Percentiles rank a stretch among this genome's conserved stretches.
These are phyloP conservation scores for Miniopterus natalensis DNA, from an alignment of 2,113 vertebrate genomes.

Conservation along the genomic window DNA sequence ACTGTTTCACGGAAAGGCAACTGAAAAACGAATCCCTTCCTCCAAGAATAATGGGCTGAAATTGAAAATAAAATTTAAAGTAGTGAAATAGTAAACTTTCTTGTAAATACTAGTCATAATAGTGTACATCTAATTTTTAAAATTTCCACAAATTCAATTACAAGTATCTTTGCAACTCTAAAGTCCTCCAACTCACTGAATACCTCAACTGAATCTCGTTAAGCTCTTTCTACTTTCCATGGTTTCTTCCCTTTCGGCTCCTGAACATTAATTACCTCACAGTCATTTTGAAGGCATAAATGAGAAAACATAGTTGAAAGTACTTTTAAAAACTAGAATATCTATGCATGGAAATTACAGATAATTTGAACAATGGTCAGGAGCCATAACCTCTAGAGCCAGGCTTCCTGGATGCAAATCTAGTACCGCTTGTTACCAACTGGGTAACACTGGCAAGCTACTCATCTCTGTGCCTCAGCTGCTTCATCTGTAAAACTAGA, in stretches of 20 bases:
- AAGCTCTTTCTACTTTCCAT: neutral
- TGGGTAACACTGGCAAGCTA: neutral
- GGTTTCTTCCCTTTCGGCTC: neutral
- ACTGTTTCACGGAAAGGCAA: neutral
- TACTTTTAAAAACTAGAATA: slow-evolving; percentile 19
- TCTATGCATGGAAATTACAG: neutral
- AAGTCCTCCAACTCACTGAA: neutral
- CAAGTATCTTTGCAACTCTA: neutral
- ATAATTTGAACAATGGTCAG: neutral
- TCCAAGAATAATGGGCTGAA: neutral
- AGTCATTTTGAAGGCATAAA: neutral
- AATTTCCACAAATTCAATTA: neutral
- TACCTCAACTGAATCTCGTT: neutral
- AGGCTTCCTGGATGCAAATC: neutral
- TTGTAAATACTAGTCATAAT: neutral
- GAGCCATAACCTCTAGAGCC: neutral
- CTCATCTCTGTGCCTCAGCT: neutral
- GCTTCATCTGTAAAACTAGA: neutral
- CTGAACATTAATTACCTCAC: neutral
- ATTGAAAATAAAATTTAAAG: neutral
- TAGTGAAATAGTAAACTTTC: neutral
- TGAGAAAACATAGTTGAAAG: neutral
- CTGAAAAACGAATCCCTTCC: neutral
- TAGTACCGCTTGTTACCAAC: neutral
- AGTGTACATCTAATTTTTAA: neutral